Evolutionary conservation across 2,888 invertebrate species (phyloP), one percentile per base, ranked within the genome.

Genomic region (Zaprionus lineosus): DNA sequence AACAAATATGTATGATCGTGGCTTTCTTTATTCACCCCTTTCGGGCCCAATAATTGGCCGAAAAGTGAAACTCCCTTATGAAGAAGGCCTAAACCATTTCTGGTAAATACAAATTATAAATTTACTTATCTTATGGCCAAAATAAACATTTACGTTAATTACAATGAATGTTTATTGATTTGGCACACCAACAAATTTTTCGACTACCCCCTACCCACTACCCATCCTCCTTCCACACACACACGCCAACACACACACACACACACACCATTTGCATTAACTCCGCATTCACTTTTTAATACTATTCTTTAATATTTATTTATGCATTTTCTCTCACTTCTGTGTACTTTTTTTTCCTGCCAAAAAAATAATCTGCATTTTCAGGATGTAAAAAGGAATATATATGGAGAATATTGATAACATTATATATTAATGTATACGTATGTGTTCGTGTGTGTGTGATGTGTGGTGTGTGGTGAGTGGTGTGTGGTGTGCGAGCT

Each of bases 61-160:
- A 75, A 77, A 77, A 82, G 77, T 77, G 83, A 77, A 77, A 77
- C 74, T 77, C 77, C n/a, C n/a, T n/a, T n/a, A n/a, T n/a, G 1
- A 11, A 28, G 15, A 16, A 39, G 39, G 37, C 26, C 8, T 5
- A 28, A 37, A 33, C 3, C 14, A 8, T 7, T 8, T 29, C 11
- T 11, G 29, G 8, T 2, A 24, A 4, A 2, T 24, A 2, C 8
- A n/a, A 33, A n/a, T n/a, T n/a, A n/a, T n/a, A n/a, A n/a, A n/a
- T n/a, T n/a, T n/a, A n/a, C n/a, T n/a, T n/a, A n/a, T n/a, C n/a
- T n/a, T n/a, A 44, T 47, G 63, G 60, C 52, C 50, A 66, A 33
- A 33, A 40, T 52, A 69, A 69, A 70, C 53, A 69, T 61, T 57
- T 39, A 65, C 51, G 48, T 65, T 66, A 53, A 69, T 69, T 70